These are phyloP conservation scores for Suncus etruscus DNA, from an alignment of 2,113 vertebrate species.

Conservation along the genomic window DNA sequence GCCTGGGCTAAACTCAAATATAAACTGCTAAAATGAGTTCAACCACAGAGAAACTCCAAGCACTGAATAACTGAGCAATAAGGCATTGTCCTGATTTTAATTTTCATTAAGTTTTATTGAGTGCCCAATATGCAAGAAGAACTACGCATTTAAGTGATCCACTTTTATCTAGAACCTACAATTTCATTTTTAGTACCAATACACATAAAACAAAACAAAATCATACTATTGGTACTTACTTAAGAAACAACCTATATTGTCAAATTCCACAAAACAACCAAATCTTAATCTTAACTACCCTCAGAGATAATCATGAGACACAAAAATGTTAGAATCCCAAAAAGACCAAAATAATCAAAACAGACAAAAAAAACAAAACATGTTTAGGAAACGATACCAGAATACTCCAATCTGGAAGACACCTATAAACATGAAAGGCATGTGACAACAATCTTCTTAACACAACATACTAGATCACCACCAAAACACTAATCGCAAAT, in stretches of 20 bases:
- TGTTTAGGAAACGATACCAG: not conserved
- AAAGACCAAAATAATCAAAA: not conserved
- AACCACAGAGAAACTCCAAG: not conserved
- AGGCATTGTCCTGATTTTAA: not conserved
- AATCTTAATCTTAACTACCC: conserved; percentile 21
- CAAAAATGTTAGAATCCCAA: conserved; percentile 51
- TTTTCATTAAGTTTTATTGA: not conserved
- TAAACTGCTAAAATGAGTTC: conserved; percentile 57
- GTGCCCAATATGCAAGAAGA: not conserved
- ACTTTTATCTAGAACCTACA: conserved; percentile 35
- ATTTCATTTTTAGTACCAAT: conserved; percentile 46
- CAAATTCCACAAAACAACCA: conserved; percentile 26
- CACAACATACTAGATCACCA: not conserved
- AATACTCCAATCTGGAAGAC: conserved; percentile 13
- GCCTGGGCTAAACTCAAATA: conserved; percentile 62
- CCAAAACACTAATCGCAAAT: not conserved
- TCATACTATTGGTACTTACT: conserved; percentile 52
- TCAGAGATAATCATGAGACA: conserved; percentile 36
- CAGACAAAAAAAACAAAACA: conserved; percentile 1
- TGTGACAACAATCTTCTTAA: not conserved
- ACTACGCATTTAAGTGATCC: conserved; percentile 18
- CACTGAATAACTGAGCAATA: conserved; percentile 9
- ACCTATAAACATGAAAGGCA: not conserved
- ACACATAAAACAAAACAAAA: conserved; percentile 54
- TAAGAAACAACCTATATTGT: conserved; percentile 34